Conservation (phyloP, 2,113 vertebrate genomes). For the Sorex fumeus region DNA sequence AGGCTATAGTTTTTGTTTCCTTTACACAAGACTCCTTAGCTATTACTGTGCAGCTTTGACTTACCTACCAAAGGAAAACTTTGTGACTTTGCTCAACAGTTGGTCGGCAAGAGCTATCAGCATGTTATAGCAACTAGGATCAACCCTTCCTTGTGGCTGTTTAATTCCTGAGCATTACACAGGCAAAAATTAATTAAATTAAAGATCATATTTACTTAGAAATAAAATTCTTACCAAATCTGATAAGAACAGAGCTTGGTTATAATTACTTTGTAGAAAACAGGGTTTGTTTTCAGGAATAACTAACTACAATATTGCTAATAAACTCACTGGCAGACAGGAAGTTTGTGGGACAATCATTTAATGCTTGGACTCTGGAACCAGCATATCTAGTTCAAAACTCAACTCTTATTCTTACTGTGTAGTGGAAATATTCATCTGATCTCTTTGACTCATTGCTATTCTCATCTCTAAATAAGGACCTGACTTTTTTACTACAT, state of each 20-base stretch:
- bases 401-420: not conserved
- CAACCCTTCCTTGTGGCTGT: not conserved
- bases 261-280: slow-evolving; percentile 32
- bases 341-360: not conserved
- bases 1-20: not conserved
- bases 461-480: no score
- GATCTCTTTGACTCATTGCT: not conserved
- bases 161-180: not conserved
- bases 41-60: not conserved
- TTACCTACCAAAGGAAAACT: slow-evolving; percentile 3
- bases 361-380: not conserved
- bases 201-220: slow-evolving; percentile 26
- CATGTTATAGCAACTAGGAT: not conserved
- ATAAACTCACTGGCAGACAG: not conserved
- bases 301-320: slow-evolving; percentile 39
- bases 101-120: not conserved
- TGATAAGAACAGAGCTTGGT: not conserved
- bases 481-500: no score
- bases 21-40: not conserved
- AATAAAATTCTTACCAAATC: slow-evolving; percentile 43
- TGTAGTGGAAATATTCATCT: slow-evolving; percentile 6
- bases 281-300: not conserved
- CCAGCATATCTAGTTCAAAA: slow-evolving; percentile 11
- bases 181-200: not conserved
- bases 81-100: not conserved